phyloP scores from a whole-genome alignment of 2,888 invertebrate genomes.

The Amorpha juglandis region DNA sequence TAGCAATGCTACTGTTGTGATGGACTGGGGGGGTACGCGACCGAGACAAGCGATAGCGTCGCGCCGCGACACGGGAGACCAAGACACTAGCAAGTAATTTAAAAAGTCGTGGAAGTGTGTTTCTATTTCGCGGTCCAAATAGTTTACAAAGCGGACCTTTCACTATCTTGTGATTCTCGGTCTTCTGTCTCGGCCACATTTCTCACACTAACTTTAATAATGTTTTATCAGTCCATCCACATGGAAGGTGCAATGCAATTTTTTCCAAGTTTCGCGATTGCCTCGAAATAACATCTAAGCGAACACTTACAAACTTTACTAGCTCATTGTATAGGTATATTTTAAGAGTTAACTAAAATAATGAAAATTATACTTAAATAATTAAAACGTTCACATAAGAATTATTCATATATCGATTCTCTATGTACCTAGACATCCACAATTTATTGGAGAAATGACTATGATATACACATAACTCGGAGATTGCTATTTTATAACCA shows the following conservation, averaged over 20 bases:
- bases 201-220: no score
- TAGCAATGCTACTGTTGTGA: slow-evolving; percentile 18
- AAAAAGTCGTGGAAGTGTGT: no score
- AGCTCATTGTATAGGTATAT: background rate
- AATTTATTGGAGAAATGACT: background rate
- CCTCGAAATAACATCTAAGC: background rate
- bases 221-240: background rate
- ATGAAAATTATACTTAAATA: slow-evolving; percentile 12
- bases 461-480: background rate
- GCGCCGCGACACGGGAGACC: no score
- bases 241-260: background rate
- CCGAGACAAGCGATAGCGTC: no score
- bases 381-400: background rate
- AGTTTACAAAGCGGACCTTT: no score
- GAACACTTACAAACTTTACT: background rate
- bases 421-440: slow-evolving; percentile 1
- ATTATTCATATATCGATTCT: slow-evolving; percentile 8
- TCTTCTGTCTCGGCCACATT: no score
- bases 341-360: background rate
- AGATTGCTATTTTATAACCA: background rate
- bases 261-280: background rate
- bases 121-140: no score
- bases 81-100: no score
- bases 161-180: no score
- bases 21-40: no score